Conservation (phyloP, 2,888 invertebrate species). For the Cerceris ruficornis region DNA sequence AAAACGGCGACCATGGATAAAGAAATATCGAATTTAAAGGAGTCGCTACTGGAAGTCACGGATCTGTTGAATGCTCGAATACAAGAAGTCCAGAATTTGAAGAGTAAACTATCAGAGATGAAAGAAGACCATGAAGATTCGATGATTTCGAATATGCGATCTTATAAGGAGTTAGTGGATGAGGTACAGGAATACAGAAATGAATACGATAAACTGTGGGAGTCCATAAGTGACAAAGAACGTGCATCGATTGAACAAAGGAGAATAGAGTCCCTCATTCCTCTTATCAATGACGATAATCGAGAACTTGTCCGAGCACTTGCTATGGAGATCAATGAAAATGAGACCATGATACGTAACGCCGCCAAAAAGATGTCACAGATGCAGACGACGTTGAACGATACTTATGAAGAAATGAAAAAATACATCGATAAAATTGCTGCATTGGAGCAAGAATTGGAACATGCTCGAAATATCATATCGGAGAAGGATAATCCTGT, state of each 20-base stretch:
- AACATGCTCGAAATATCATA: slow-evolving; percentile 32
- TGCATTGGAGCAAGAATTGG: slow-evolving; percentile 50
- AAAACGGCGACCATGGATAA: slow-evolving; percentile 81
- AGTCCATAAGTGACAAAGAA: slow-evolving; percentile 51
- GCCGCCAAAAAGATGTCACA: slow-evolving; percentile 38
- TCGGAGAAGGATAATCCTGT: slow-evolving; percentile 43
- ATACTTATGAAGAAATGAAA: slow-evolving; percentile 41
- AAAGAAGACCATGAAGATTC: slow-evolving; percentile 62
- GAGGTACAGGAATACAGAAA: slow-evolving; percentile 67
- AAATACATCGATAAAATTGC: slow-evolving; percentile 40
- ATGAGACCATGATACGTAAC: slow-evolving; percentile 53
- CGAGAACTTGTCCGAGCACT: slow-evolving; percentile 61
- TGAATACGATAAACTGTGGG: slow-evolving; percentile 63
- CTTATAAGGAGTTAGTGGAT: slow-evolving; percentile 73
- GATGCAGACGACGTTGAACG: slow-evolving; percentile 41
- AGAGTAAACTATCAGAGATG: slow-evolving; percentile 71
- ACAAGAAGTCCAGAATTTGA: slow-evolving; percentile 75
- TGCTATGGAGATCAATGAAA: slow-evolving; percentile 52
- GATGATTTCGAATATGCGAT: slow-evolving; percentile 70
- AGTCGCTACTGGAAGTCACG: slow-evolving; percentile 70
- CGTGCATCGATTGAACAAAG: slow-evolving; percentile 51
- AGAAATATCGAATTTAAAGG: slow-evolving; percentile 50
- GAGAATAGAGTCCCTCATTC: slow-evolving; percentile 47
- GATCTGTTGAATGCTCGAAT: slow-evolving; percentile 73
- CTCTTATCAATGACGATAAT: slow-evolving; percentile 53